A percentile compares a stretch with the other conserved stretches of the same genome.
These are phyloP conservation scores for Caenorhabditis sinica DNA, from an alignment of 2,888 invertebrate species.

Conservation along the genomic window DNA sequence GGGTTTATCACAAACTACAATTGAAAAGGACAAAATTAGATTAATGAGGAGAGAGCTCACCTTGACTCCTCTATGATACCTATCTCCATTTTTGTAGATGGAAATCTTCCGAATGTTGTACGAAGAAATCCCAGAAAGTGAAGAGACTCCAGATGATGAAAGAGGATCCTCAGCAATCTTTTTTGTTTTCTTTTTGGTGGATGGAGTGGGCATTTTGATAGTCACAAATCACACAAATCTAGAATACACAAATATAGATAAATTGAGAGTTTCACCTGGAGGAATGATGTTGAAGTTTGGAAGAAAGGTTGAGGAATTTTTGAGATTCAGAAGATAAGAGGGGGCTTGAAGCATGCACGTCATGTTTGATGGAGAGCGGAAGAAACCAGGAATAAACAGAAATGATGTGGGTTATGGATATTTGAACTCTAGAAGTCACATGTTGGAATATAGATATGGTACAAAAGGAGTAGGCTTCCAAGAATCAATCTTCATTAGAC, in stretches of 20 bases:
- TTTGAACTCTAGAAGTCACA: no score
- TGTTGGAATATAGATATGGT: no score
- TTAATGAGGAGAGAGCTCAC: conserved; percentile 10
- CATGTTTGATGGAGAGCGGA: neutral
- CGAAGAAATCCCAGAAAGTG: conserved; percentile 60
- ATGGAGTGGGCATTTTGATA: conserved; percentile 42
- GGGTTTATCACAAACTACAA: conserved; percentile 69
- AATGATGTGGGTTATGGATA: no score
- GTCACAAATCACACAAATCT: neutral
- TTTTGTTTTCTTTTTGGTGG: conserved; percentile 47
- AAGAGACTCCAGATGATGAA: conserved; percentile 68
- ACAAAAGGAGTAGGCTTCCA: no score
- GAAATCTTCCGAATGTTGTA: conserved; percentile 61
- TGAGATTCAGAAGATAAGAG: neutral
- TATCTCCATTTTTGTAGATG: conserved; percentile 66
- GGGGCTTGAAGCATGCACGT: neutral
- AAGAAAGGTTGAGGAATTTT: neutral
- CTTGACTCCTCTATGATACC: conserved; percentile 65
- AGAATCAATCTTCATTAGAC: no score
- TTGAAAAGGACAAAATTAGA: neutral
- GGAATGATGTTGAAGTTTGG: conserved; percentile 24
- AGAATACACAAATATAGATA: neutral
- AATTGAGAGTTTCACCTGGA: conserved; percentile 13
- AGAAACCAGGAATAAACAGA: neutral
- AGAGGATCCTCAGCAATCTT: conserved; percentile 57